Conservation (phyloP, 2,797 vertebrate species). For the Etheostoma nigrum region DNA sequence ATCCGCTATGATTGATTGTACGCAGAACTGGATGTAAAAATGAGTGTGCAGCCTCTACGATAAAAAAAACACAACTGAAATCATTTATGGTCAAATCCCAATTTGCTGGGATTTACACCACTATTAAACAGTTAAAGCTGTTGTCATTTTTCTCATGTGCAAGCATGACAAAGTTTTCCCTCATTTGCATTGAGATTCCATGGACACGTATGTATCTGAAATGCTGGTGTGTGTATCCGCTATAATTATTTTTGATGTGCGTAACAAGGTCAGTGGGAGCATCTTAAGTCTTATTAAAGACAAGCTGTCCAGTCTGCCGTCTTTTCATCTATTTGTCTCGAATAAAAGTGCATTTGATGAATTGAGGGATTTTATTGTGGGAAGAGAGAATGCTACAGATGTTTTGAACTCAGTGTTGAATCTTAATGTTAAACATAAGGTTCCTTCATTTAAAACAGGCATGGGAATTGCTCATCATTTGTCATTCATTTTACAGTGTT, state of each 20-base stretch:
- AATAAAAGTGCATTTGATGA: not conserved
- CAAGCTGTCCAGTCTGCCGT: slow-evolving; percentile 63
- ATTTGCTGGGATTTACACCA: slow-evolving; percentile 36
- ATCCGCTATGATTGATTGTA: slow-evolving; percentile 64
- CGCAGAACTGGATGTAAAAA: slow-evolving; percentile 62
- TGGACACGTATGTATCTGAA: slow-evolving; percentile 64
- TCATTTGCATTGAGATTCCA: slow-evolving; percentile 55
- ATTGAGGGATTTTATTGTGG: not conserved
- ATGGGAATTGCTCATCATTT: slow-evolving; percentile 18
- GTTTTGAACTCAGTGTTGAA: slow-evolving; percentile 8
- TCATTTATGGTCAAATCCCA: slow-evolving; percentile 34
- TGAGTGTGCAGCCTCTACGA: slow-evolving; percentile 19
- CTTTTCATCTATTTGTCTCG: slow-evolving; percentile 32
- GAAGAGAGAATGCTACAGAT: slow-evolving; percentile 4
- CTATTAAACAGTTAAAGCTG: slow-evolving; percentile 43
- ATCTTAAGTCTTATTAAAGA: slow-evolving; percentile 81
- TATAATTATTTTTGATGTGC: slow-evolving; percentile 80
- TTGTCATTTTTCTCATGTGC: slow-evolving; percentile 38
- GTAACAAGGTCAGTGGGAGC: slow-evolving; percentile 66
- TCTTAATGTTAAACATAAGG: not conserved
- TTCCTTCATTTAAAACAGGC: slow-evolving; percentile 33
- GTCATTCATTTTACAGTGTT: slow-evolving; percentile 35
- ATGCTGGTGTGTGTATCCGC: slow-evolving; percentile 71
- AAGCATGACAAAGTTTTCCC: slow-evolving; percentile 62
- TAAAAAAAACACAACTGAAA: slow-evolving; percentile 27